A percentile compares a stretch with the other conserved stretches of the same genome.
Conservation (phyloP, 1,140 invertebrate genomes). For the Maconellicoccus hirsutus region DNA sequence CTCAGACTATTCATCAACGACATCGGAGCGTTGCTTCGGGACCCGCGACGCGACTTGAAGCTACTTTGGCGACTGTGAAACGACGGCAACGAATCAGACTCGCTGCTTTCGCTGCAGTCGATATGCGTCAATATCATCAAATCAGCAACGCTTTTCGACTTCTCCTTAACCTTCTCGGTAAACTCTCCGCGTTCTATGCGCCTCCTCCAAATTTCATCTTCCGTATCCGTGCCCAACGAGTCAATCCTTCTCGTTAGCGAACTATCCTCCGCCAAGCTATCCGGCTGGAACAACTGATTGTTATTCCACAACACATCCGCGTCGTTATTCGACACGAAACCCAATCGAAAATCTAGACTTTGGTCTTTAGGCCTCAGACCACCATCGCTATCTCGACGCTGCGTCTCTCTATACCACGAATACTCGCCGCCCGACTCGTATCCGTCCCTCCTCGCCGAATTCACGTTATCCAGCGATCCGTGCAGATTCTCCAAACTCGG, state of each 20-base stretch:
- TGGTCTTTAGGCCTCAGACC: background rate
- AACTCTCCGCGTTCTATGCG: conserved; percentile 51
- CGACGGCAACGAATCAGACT: conserved; percentile 33
- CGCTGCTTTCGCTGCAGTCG: conserved; percentile 49
- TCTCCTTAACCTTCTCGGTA: conserved; percentile 54
- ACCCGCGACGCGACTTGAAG: conserved; percentile 14
- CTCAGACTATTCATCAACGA: conserved; percentile 30
- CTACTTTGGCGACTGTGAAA: conserved; percentile 28
- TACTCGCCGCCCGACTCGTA: background rate
- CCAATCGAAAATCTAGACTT: conserved; percentile 26
- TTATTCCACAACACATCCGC: conserved; percentile 3
- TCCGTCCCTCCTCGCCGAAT: background rate
- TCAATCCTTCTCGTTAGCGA: conserved; percentile 28
- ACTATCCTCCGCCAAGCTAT: conserved; percentile 28
- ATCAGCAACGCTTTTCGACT: conserved; percentile 59
- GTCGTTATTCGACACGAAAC: conserved; percentile 24
- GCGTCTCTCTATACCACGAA: background rate
- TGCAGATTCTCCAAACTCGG: conserved; percentile 44
- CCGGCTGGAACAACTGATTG: conserved; percentile 12
- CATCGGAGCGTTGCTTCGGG: conserved; percentile 20
- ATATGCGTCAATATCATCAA: conserved; percentile 61
- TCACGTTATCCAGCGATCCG: conserved; percentile 27
- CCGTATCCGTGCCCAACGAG: conserved; percentile 46
- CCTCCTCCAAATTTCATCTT: conserved; percentile 52
- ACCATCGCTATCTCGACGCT: background rate